phyloP scores from a whole-genome alignment of 2,113 vertebrate genomes.

The Struthidea cinerea region DNA sequence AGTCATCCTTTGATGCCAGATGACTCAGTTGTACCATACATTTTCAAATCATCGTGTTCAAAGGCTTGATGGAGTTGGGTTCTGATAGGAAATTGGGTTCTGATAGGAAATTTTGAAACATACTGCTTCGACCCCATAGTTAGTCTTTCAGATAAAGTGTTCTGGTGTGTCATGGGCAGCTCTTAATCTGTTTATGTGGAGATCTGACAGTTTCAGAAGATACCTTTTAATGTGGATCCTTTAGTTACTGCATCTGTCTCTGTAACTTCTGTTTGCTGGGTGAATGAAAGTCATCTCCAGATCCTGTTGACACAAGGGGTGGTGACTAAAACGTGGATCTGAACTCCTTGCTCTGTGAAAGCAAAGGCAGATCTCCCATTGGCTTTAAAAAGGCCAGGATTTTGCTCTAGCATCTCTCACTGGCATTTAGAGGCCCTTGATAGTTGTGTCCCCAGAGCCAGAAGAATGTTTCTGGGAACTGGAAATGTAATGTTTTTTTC shows the following conservation, averaged over 20 bases:
- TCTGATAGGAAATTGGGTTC: neutral
- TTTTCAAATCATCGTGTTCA: slow-evolving; percentile 9
- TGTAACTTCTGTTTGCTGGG: slow-evolving; percentile 18
- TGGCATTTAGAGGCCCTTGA: neutral
- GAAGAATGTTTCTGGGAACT: neutral
- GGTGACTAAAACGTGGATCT: neutral
- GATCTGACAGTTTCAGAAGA: slow-evolving; percentile 16
- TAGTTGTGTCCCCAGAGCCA: neutral
- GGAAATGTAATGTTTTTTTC: neutral
- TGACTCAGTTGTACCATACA: slow-evolving; percentile 33
- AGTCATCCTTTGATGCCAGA: slow-evolving; percentile 55
- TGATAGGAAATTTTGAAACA: slow-evolving; percentile 10
- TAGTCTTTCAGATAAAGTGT: slow-evolving; percentile 20
- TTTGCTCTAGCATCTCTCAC: neutral
- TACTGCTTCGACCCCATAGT: neutral
- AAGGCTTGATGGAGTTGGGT: slow-evolving; percentile 13
- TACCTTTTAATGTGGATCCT: neutral
- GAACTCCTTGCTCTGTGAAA: neutral
- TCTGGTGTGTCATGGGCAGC: neutral
- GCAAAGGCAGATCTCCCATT: neutral
- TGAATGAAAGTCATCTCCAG: slow-evolving; percentile 30
- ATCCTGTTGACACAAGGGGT: slow-evolving; percentile 50
- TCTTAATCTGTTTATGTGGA: slow-evolving; percentile 27
- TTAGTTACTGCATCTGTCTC: slow-evolving; percentile 1
- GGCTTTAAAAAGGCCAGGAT: neutral